Evolutionary conservation across 2,113 vertebrate species (phyloP).

Genomic region (Channa maculata): DNA sequence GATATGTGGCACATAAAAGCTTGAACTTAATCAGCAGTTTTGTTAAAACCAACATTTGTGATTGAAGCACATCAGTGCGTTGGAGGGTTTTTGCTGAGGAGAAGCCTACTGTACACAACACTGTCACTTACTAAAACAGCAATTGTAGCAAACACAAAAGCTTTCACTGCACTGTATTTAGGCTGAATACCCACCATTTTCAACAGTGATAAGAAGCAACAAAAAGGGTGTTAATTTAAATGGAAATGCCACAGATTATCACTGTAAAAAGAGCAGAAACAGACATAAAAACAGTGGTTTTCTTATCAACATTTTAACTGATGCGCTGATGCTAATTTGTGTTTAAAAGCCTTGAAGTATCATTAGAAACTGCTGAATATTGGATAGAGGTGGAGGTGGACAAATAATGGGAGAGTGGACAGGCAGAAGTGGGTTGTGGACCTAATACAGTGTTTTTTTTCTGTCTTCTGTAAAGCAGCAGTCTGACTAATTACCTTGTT

Average conservation of each 20-base stretch:
- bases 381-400: conserved; percentile 19
- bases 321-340: conserved; percentile 26
- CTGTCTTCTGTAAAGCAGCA: conserved; percentile 19
- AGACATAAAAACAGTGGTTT: not conserved
- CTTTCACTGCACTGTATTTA: not conserved
- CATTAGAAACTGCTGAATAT: conserved; percentile 1
- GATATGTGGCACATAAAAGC: too few species aligned
- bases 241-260: conserved; percentile 17
- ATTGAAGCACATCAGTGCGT: too few species aligned
- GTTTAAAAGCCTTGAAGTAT: conserved; percentile 37
- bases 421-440: conserved; percentile 4
- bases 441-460: conserved; percentile 26
- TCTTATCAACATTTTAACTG: not conserved
- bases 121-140: not conserved
- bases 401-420: conserved; percentile 24
- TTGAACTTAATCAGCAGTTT: too few species aligned
- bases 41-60: too few species aligned
- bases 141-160: conserved; percentile 15
- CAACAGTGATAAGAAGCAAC: not conserved
- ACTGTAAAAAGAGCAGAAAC: not conserved
- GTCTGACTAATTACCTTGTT: conserved; percentile 31
- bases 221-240: conserved; percentile 7
- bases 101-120: not conserved
- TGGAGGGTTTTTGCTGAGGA: not conserved
- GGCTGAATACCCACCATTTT: conserved; percentile 5